Base-by-base conservation (phyloP, 2,797 vertebrate genomes). In the Sandelia bainsii region DNA sequence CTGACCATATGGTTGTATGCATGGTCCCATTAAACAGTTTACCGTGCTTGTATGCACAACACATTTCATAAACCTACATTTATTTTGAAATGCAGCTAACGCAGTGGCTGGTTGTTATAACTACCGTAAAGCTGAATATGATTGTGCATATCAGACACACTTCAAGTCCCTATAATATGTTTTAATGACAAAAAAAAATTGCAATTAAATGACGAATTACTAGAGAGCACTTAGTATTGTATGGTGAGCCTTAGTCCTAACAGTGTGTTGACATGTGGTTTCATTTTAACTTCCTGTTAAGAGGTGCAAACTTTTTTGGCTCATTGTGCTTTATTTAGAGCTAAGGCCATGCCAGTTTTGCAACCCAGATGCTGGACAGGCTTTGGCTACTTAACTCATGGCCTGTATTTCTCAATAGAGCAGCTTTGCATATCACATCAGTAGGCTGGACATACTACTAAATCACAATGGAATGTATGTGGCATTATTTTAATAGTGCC, bases 211-310 rank as follows among this genome's bases (percentile, higher is more conserved):
- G 4, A 29, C 44, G 6, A 16, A 29, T 16, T 37, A 42, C 5
- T 20, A 17, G 13, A 20, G 1, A 14, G 3, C 14, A 32, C n/a
- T 14, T n/a, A 6, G 12, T 16, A 37, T 22, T 10, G 2, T 5
- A 5, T 32, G 45, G 29, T 3, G 16, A 40, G 17, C 16, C 10
- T 39, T 3, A 7, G 1, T 37, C 16, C 44, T 16, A 13, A 44
- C 13, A 51, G 14, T 32, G 51, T 49, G 60, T 37, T 49, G 32
- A 62, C 40, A 46, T 57, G 29, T 42, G 56, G 42, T 45, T 58
- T 74, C 3, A 39, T 68, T 63, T 66, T 19, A 19, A 64, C 44
- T 62, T 82, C 40, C 39, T 69, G 14, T 45, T 67, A 17, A 67
- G 16, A 9, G 5, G 14, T 46, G 20, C 27, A 52, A 42, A 53